Evolutionary conservation across 2,888 invertebrate species (phyloP).

Genomic region (Agrypnus murinus): DNA sequence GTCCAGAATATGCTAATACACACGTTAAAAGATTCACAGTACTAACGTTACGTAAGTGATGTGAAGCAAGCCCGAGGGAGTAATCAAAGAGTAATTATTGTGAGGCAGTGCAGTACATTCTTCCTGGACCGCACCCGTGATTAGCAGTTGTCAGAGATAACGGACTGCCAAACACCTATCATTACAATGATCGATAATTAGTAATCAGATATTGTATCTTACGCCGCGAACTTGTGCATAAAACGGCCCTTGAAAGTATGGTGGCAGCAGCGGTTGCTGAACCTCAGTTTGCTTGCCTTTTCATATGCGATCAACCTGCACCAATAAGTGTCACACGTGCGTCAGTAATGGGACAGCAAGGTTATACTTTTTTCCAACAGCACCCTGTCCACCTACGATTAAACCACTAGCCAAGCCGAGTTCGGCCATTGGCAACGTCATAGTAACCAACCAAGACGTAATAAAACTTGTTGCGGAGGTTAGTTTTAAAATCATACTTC

Average conservation of each 20-base stretch:
- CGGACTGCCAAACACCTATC: conserved; percentile 51
- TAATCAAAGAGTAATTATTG: conserved; percentile 50
- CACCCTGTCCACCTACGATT: background rate
- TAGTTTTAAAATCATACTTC: background rate
- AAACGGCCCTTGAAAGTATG: conserved; percentile 17
- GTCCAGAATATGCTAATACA: background rate
- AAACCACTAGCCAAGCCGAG: background rate
- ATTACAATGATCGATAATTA: conserved; percentile 54
- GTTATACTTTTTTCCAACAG: background rate
- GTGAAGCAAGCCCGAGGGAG: conserved; percentile 44
- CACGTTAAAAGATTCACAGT: conserved; percentile 7
- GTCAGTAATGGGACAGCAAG: conserved; percentile 56
- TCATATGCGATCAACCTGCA: conserved; percentile 56
- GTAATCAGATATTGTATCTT: conserved; percentile 39
- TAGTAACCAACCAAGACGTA: background rate
- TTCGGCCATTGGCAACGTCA: no score
- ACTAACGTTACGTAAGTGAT: conserved; percentile 20
- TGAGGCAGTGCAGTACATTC: conserved; percentile 41
- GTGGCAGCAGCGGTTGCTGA: conserved; percentile 45
- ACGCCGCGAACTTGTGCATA: conserved; percentile 1
- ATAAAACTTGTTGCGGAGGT: background rate
- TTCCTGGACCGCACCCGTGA: conserved; percentile 50
- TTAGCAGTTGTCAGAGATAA: conserved; percentile 53
- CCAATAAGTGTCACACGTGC: conserved; percentile 62
- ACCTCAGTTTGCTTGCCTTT: conserved; percentile 39